These are phyloP conservation scores for Scolanthus callimorphus DNA, from an alignment of 92 coral and sea anemone genomes.

Conservation along the genomic window DNA sequence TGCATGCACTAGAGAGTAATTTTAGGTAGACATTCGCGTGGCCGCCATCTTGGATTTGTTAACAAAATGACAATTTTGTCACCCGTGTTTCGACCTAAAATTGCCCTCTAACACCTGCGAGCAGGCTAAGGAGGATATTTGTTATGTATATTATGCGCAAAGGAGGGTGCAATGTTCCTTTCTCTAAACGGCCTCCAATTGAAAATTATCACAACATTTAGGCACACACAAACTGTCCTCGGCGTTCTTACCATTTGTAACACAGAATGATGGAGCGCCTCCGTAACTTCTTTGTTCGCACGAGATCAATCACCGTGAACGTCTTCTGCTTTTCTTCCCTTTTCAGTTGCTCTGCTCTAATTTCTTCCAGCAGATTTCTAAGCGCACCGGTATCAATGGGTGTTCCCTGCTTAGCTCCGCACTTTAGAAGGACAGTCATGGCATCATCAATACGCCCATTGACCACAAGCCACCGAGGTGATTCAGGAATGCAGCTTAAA, in stretches of 20 bases:
- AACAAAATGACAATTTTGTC: too few species aligned
- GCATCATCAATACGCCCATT: conserved; percentile 30
- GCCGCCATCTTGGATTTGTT: too few species aligned
- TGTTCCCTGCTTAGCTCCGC: conserved; percentile 11
- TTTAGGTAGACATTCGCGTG: too few species aligned
- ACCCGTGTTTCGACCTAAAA: too few species aligned
- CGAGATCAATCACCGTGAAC: conserved; percentile 11
- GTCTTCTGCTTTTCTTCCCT: conserved; percentile 5
- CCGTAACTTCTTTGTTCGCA: conserved; percentile 28
- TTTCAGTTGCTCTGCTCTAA: conserved; percentile 9
- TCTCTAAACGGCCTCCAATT: too few species aligned
- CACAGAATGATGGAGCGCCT: conserved; percentile 15
- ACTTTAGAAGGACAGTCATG: conserved; percentile 8
- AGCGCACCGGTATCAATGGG: conserved; percentile 6
- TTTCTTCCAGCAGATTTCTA: conserved; percentile 1
- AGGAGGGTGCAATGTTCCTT: too few species aligned
- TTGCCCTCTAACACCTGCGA: too few species aligned
- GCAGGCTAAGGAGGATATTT: too few species aligned
- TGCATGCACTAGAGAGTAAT: too few species aligned
- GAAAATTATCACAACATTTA: too few species aligned
- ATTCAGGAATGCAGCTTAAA: conserved; percentile 21
- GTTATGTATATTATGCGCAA: too few species aligned
- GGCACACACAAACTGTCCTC: too few species aligned
- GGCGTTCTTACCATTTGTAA: conserved; percentile 17
- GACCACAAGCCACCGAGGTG: conserved; percentile 30